Evolutionary conservation across 2,888 invertebrate genomes (phyloP).

Genomic region (Parnassius smintheus): DNA sequence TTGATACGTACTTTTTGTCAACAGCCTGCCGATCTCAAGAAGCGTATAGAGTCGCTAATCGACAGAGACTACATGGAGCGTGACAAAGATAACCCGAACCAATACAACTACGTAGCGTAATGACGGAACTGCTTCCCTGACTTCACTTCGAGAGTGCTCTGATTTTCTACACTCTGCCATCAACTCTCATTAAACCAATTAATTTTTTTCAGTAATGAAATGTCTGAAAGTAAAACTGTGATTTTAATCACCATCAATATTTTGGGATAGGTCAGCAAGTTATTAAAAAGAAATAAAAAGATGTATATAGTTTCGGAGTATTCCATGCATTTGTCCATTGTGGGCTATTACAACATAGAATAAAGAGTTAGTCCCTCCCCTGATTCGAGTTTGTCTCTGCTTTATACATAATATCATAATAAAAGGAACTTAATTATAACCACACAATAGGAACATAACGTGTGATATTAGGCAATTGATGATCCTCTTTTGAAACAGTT

Average conservation of each 20-base stretch:
- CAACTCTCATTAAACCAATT: constrained; percentile 4
- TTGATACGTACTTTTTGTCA: constrained; percentile 40
- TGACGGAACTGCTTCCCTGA: constrained; percentile 21
- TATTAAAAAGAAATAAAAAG: not conserved
- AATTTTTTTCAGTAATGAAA: not conserved
- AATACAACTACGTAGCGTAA: constrained; percentile 99
- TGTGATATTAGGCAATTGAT: constrained; percentile 62
- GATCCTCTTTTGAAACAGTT: constrained; percentile 40
- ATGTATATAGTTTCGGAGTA: constrained; percentile 1
- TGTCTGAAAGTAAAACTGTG: constrained; percentile 13
- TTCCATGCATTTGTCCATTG: not conserved
- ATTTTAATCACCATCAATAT: constrained; percentile 6
- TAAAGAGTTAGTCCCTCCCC: constrained; percentile 18
- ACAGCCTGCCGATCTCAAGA: constrained; percentile 98
- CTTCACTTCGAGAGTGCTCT: constrained; percentile 3
- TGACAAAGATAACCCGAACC: constrained; percentile 98
- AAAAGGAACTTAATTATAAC: constrained; percentile 33
- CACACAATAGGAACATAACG: constrained; percentile 49
- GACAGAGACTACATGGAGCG: constrained; percentile 99
- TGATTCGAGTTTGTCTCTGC: constrained; percentile 20
- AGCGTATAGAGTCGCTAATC: constrained; percentile 98
- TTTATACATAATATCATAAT: constrained; percentile 21
- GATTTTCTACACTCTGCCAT: constrained; percentile 5
- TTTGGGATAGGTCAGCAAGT: not conserved
- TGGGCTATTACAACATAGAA: constrained; percentile 25